Evolutionary conservation across 2,113 vertebrate species (phyloP), one percentile per base, ranked within the genome.

Genomic region (Salvelinus fontinalis): DNA sequence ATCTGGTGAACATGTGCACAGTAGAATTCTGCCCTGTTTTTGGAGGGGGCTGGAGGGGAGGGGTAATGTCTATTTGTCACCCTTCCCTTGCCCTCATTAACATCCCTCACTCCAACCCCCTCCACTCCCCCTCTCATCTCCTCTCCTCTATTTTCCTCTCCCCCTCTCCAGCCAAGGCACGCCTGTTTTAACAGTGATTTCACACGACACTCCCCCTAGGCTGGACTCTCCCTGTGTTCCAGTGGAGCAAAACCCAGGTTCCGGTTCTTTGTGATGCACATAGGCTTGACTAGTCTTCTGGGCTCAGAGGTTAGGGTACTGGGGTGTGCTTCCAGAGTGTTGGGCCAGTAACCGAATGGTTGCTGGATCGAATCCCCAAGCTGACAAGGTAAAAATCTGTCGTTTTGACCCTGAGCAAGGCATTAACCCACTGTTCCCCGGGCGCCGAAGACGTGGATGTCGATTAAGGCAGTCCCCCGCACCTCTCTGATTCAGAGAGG

Each of bases 161-260:
- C 24, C 20, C 31, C 29, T 71, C 76, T 78, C 77, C 76, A 20
- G 44, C 76, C 59, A 0, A 84, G 81, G 75, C 81, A 75, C 74
- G 79, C 70, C 82, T 22, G 67, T 65, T 70, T 29, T 83, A 83
- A 86, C 59, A 78, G 78, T 87, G 81, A 89, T 88, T 83, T 31
- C 73, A 70, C 60, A 78, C 54, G 84, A 89, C 88, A 83, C 75
- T 72, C 83, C 83, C 88, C 84, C 81, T 31, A 54, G 80, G 85
- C 74, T 49, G 84, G 85, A 85, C 77, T 83, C 84, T 87, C 85
- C 84, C 80, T 76, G 82, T 80, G 83, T 85, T 79, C 49, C 27
- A 20, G 26, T 12, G 20, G 29, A 16, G 18, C 34, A 11, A 44
- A 18, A 13, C 44, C 80, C 66, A 79, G 83, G 81, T 79, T 14